Base-by-base conservation (phyloP, 2,888 invertebrate genomes). In the Agrotis ipsilon region DNA sequence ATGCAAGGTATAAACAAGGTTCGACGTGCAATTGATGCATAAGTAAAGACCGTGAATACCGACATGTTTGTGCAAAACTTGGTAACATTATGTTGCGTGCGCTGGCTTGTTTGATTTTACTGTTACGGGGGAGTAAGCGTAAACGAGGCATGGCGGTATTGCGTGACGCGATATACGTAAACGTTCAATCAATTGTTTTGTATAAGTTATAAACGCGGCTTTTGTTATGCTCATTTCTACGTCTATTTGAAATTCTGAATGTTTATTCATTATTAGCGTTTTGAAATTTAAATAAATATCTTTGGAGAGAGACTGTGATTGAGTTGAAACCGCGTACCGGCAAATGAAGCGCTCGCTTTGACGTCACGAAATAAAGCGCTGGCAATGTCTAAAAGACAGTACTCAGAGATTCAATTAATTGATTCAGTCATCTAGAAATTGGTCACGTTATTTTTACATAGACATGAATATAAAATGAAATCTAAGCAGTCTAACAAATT, bases 51-150 rank as follows among this genome's bases (percentile, higher is more conserved):
- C n/a, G 19, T 19, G 24, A 72, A 72, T 18, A 51, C 45, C 39
- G 24, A 79, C 57, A 49, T 62, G 48, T 75, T 80, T 52, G 32
- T 43, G 27, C 51, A 32, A 55, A 48, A 61, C 55, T 64, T 60
- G 43, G 49, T 45, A 68, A 48, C 21, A 46, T 57, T 48, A 43
- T 1, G 57, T 77, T 58, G 76, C 76, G 76, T 77, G 77, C 14
- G 3, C 24, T 18, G 52, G 3, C 27, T 32, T 77, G 63, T 81
- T 78, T 77, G 43, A 70, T 14, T 80, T 69, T 48, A 43, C 51
- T 68, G 65, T 69, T n/a, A 24, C 24, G 45, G 19, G 18, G 19
- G n/a, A 52, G 16, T 59, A 39, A 78, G 81, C 77, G 77, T 76
- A 69, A 75, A 52, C 55, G 63, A 21, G 18, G 60, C 80, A 79